Evolutionary conservation across 2,113 vertebrate species (phyloP).

Genomic region (Pyxicephalus adspersus): DNA sequence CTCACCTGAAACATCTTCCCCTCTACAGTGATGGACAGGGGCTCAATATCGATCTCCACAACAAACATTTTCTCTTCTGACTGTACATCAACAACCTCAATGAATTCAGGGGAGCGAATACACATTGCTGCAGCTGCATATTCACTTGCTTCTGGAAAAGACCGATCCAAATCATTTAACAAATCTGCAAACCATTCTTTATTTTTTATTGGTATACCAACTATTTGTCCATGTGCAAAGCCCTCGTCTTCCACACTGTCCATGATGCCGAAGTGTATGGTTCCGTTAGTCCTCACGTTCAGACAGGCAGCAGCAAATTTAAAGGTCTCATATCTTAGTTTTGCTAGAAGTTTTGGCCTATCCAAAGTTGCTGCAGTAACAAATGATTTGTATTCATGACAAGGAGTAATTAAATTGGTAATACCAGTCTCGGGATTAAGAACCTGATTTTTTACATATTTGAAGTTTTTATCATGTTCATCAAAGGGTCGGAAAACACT

Average conservation of each 20-base stretch:
- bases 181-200: slow-evolving; percentile 72
- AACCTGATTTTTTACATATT: slow-evolving; percentile 73
- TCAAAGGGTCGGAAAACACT: slow-evolving; percentile 67
- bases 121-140: slow-evolving; percentile 70
- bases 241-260: slow-evolving; percentile 68
- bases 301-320: slow-evolving; percentile 80
- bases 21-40: slow-evolving; percentile 66
- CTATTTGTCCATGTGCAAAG: slow-evolving; percentile 74
- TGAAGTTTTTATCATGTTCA: slow-evolving; percentile 66
- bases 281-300: slow-evolving; percentile 82
- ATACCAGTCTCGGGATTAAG: slow-evolving; percentile 79
- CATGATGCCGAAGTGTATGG: slow-evolving; percentile 83
- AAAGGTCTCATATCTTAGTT: slow-evolving; percentile 77
- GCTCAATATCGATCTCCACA: slow-evolving; percentile 81
- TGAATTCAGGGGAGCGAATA: slow-evolving; percentile 76
- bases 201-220: slow-evolving; percentile 70
- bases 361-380: slow-evolving; percentile 67
- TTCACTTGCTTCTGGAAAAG: slow-evolving; percentile 58
- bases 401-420: slow-evolving; percentile 72
- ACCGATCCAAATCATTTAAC: slow-evolving; percentile 71
- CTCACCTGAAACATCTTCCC: slow-evolving; percentile 67
- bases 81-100: slow-evolving; percentile 71
- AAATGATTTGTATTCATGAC: slow-evolving; percentile 82
- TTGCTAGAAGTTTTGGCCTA: slow-evolving; percentile 71
- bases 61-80: slow-evolving; percentile 71